phyloP scores from a whole-genome alignment of 2,888 invertebrate species.

The Ethmia dodecea region DNA sequence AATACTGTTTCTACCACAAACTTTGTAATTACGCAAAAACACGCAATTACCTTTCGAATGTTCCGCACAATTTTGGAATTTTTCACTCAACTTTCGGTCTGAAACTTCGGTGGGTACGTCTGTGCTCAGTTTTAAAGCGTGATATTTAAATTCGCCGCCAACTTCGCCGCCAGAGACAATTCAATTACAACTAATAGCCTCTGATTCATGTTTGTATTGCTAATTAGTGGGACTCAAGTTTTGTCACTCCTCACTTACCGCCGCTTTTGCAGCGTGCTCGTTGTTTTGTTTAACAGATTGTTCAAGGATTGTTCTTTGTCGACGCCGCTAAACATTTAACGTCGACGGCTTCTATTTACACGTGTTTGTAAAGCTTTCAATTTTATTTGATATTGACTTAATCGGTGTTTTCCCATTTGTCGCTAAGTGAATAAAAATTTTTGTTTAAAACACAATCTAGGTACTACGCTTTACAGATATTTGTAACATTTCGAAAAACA shows the following conservation, averaged over 20 bases:
- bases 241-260: constrained; percentile 71
- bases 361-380: constrained; percentile 47
- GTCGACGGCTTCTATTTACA: constrained; percentile 46
- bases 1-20: constrained; percentile 15
- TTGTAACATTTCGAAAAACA: too few species aligned
- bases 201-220: constrained; percentile 78
- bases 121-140: constrained; percentile 49
- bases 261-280: constrained; percentile 41
- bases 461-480: too few species aligned
- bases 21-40: constrained; percentile 21
- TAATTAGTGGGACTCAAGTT: constrained; percentile 76
- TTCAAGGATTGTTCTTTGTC: too few species aligned
- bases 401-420: too few species aligned
- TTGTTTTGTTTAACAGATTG: constrained; percentile 64
- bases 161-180: constrained; percentile 69
- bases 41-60: constrained; percentile 12
- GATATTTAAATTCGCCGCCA: constrained; percentile 73
- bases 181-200: constrained; percentile 77
- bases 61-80: constrained; percentile 15
- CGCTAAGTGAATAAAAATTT: too few species aligned
- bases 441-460: too few species aligned
- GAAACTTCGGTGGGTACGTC: constrained; percentile 25
- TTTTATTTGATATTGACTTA: constrained; percentile 22
- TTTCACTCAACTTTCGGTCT: constrained; percentile 20
- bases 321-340: constrained; percentile 45